A percentile compares a stretch with the other conserved stretches of the same genome.
Evolutionary conservation across 2,797 vertebrate species (phyloP).

Genomic region (Halcyon leucocephala): DNA sequence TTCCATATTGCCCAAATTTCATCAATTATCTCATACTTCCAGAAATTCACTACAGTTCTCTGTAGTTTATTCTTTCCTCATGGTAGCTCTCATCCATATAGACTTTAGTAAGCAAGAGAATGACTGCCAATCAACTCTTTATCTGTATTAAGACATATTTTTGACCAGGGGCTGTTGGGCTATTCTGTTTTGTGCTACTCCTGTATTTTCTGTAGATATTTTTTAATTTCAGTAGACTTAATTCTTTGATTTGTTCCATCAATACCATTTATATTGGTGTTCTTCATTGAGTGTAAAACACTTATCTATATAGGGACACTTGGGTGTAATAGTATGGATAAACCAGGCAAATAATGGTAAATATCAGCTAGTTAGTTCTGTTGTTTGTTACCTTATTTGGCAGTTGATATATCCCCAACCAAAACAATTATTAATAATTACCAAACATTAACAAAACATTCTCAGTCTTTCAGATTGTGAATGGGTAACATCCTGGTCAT

Average conservation of each 20-base stretch:
- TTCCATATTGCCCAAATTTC: not conserved
- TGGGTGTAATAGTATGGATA: not conserved
- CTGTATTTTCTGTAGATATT: not conserved
- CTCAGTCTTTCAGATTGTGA: no score
- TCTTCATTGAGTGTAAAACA: not conserved
- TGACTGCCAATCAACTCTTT: not conserved
- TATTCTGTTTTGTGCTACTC: not conserved
- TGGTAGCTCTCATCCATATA: not conserved
- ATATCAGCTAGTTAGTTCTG: not conserved
- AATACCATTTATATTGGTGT: not conserved
- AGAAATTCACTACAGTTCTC: not conserved
- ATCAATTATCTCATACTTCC: not conserved
- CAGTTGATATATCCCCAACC: not conserved
- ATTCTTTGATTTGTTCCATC: not conserved
- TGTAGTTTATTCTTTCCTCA: not conserved
- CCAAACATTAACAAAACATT: no score
- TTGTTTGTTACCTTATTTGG: not conserved
- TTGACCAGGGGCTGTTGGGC: not conserved
- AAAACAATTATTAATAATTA: no score
- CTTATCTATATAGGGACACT: fast-evolving
- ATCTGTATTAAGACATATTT: not conserved
- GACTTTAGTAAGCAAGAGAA: not conserved
- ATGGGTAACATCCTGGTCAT: no score
- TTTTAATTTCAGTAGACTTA: not conserved
- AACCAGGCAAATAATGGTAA: not conserved